A percentile compares a stretch with the other conserved stretches of the same genome.
Conservation (phyloP, 2,797 vertebrate species). For the Anomalospiza imberbis region DNA sequence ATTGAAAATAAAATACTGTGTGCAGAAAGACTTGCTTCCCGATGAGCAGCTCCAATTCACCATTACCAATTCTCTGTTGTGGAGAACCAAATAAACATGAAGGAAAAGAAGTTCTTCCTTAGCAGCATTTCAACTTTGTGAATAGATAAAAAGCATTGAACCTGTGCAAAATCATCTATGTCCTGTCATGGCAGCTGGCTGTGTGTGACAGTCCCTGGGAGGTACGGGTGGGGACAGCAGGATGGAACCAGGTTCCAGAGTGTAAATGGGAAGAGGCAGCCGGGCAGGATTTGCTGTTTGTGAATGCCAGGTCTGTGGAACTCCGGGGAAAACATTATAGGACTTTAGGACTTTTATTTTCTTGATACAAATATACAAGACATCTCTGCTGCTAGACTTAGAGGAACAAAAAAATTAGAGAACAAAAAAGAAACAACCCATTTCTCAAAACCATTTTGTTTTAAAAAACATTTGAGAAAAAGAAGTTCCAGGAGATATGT, state of each 20-base stretch:
- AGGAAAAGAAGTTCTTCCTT: neutral
- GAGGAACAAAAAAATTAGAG: neutral
- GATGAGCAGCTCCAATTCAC: neutral
- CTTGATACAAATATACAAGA: neutral
- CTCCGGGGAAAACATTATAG: neutral
- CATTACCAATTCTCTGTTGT: neutral
- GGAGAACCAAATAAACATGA: neutral
- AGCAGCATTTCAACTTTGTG: neutral
- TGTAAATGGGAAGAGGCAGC: neutral
- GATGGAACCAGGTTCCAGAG: neutral
- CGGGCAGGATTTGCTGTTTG: neutral
- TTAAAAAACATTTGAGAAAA: neutral
- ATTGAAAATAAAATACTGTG: slow-evolving; percentile 65
- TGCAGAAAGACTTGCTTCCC: slow-evolving; percentile 20
- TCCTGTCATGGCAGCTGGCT: neutral
- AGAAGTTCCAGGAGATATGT: neutral
- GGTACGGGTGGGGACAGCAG: neutral
- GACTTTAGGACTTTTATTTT: neutral
- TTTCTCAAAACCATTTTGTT: neutral
- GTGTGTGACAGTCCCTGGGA: neutral
- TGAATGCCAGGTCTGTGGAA: neutral
- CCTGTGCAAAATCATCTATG: neutral
- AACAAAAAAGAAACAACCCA: neutral
- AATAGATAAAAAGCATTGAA: neutral
- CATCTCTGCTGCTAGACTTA: neutral